phyloP scores from a whole-genome alignment of 1,140 invertebrate species.

The Ericerus pela region DNA sequence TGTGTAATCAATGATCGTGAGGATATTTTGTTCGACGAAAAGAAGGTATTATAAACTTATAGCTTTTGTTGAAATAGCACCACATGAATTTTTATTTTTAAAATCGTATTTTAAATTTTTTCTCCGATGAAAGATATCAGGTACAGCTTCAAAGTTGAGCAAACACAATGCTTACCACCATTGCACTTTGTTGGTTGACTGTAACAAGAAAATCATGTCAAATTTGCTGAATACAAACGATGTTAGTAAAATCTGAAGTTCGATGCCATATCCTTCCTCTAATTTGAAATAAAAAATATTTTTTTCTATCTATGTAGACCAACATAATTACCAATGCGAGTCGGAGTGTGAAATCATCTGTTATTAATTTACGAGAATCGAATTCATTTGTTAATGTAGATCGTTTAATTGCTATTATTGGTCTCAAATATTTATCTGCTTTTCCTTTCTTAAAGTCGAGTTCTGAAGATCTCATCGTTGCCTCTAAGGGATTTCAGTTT shows the following conservation, averaged over 20 bases:
- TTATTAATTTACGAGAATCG: slow-evolving; percentile 49
- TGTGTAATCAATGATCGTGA: slow-evolving; percentile 57
- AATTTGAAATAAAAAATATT: neutral
- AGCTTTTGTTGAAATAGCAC: neutral
- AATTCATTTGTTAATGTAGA: slow-evolving; percentile 51
- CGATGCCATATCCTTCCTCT: neutral
- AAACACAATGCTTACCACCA: slow-evolving; percentile 79
- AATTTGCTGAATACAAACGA: slow-evolving; percentile 47
- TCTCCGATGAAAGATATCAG: slow-evolving; percentile 51
- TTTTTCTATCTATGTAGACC: slow-evolving; percentile 30
- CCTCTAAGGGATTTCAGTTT: slow-evolving; percentile 62
- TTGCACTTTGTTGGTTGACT: slow-evolving; percentile 76
- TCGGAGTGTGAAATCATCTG: slow-evolving; percentile 56
- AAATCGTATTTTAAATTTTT: slow-evolving; percentile 4
- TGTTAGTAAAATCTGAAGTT: slow-evolving; percentile 35
- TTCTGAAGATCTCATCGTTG: slow-evolving; percentile 46
- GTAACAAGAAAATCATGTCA: slow-evolving; percentile 55
- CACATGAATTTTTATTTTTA: slow-evolving; percentile 5
- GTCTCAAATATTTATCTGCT: slow-evolving; percentile 67
- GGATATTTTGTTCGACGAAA: slow-evolving; percentile 63
- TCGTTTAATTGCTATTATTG: slow-evolving; percentile 51
- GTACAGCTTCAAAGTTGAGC: slow-evolving; percentile 79
- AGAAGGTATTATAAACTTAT: slow-evolving; percentile 55
- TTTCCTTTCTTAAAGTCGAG: slow-evolving; percentile 46
- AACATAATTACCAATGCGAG: slow-evolving; percentile 66